Evolutionary conservation across 2,797 vertebrate species (phyloP).

Genomic region (Anguilla obscura): DNA sequence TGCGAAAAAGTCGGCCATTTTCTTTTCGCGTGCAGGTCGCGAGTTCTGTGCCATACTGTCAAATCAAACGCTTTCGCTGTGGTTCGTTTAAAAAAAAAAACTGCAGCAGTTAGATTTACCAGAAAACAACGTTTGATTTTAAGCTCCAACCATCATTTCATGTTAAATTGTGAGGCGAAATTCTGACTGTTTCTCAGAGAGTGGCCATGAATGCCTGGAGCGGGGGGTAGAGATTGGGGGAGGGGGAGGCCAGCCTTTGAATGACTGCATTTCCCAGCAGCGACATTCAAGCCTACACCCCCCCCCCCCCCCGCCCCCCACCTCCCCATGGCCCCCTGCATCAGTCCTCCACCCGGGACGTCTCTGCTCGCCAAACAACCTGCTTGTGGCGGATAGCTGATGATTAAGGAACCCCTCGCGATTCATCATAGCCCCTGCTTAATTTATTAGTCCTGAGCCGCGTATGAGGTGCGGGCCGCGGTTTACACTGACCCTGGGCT

Average conservation of each 20-base stretch:
- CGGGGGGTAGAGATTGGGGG: neutral
- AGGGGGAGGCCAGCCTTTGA: neutral
- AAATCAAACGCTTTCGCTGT: neutral
- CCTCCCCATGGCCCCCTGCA: neutral
- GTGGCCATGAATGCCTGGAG: neutral
- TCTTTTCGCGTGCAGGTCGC: neutral
- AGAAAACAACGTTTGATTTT: neutral
- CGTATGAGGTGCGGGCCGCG: slow-evolving; percentile 31
- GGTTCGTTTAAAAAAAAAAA: neutral
- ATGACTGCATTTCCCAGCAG: neutral
- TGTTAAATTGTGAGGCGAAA: neutral
- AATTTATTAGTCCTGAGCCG: slow-evolving; percentile 38
- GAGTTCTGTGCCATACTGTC: neutral
- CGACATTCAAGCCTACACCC: neutral
- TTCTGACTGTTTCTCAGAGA: neutral
- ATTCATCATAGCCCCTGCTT: slow-evolving; percentile 18
- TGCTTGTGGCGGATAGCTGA: slow-evolving; percentile 25
- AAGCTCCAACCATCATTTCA: neutral
- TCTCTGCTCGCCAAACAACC: slow-evolving; percentile 14
- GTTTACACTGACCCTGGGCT: slow-evolving; percentile 62
- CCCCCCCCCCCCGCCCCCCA: neutral
- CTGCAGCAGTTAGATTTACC: neutral
- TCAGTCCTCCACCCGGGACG: neutral
- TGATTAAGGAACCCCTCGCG: slow-evolving; percentile 35
- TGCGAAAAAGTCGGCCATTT: neutral